Evolutionary conservation across 2,797 vertebrate genomes (phyloP), one percentile per base, ranked within the genome.

Genomic region (Alcedo atthis): DNA sequence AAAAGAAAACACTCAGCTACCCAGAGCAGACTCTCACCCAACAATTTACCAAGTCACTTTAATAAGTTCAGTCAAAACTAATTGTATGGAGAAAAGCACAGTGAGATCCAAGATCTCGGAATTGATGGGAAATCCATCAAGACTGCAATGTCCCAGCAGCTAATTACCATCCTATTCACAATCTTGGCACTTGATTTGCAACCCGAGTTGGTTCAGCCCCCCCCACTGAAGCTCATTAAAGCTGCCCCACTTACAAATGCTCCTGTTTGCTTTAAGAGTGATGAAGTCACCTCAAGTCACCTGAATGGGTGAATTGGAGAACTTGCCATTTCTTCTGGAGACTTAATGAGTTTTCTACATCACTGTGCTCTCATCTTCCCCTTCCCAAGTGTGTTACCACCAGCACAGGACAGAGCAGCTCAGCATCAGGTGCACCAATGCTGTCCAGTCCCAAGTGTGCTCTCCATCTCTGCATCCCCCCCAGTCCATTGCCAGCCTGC

Each of bases 201-300:
- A 62, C 82, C 59, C 32, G 33, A 91, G 61, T 92, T 87, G 59
- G 57, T 87, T 85, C 76, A 90, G 32, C 89, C 89, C 54, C 58
- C 58, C 62, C 76, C 89, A 64, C 57, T 85, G 90, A 21, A 87
- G 84, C 81, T 95, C 90, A 96, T 96, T 96, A 94, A 94, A 96
- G 85, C 62, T 87, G 75, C 71, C 49, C 66, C 68, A 43, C 70
- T 89, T 89, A 62, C 73, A 89, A 93, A 90, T 84, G 58, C 91
- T 87, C n/a, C 58, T 64, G 42, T 25, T 22, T 40, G 32, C 64
- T 91, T 88, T 75, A 85, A 69, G 48, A 93, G 26, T 67, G 70
- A 95, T 91, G 62, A 85, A 82, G 85, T 90, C 78, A 94, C 68
- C 90, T 88, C 68, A 74, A 80, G 81, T 89, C 81, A 94, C 90